Evolutionary conservation across 1,140 invertebrate genomes (phyloP).

Genomic region (Branchinecta lynchi): DNA sequence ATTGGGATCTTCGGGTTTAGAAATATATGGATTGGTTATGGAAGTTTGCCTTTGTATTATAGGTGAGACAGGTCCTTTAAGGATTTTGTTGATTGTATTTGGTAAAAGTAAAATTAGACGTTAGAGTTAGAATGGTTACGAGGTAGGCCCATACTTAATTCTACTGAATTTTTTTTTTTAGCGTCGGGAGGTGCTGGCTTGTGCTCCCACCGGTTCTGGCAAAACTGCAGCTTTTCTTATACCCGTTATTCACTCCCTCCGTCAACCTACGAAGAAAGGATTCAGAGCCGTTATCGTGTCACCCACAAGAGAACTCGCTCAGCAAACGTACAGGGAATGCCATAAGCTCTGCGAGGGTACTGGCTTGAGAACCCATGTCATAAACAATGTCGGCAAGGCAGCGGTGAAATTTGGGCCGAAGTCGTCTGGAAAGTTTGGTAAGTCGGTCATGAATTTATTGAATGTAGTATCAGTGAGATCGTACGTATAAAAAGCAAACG

Average conservation of each 20-base stretch:
- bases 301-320: slow-evolving; percentile 82
- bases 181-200: slow-evolving; percentile 71
- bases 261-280: slow-evolving; percentile 44
- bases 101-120: no score
- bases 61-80: no score
- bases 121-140: no score
- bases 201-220: slow-evolving; percentile 80
- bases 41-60: no score
- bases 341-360: slow-evolving; percentile 52
- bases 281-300: slow-evolving; percentile 72
- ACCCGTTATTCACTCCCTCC: slow-evolving; percentile 49
- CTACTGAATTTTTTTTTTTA: slow-evolving; percentile 34
- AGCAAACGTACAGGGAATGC: slow-evolving; percentile 72
- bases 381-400: slow-evolving; percentile 49
- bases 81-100: no score
- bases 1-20: no score
- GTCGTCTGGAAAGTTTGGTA: slow-evolving; percentile 49
- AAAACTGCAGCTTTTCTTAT: slow-evolving; percentile 75
- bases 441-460: slow-evolving; percentile 18
- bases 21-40: no score
- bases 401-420: slow-evolving; percentile 44
- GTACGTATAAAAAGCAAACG: no score
- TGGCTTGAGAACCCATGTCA: slow-evolving; percentile 51
- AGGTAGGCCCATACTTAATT: neutral
- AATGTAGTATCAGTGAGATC: no score